A percentile compares a stretch with the other conserved stretches of the same genome.
phyloP scores from a whole-genome alignment of 2,113 vertebrate genomes.

The Tor tambroides region DNA sequence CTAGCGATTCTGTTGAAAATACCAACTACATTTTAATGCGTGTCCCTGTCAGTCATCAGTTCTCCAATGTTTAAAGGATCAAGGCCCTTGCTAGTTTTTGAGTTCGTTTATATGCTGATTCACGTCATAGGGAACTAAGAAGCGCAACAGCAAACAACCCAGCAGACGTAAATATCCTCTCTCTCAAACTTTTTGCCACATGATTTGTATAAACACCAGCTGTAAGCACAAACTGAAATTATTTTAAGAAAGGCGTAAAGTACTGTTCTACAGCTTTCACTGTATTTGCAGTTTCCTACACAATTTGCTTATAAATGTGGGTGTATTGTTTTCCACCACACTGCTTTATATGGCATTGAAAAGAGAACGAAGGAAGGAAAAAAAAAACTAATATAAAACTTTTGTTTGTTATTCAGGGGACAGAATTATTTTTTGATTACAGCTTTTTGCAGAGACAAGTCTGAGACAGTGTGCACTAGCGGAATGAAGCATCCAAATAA shows the following conservation, averaged over 20 bases:
- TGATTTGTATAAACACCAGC: slow-evolving; percentile 8
- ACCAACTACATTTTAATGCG: background rate
- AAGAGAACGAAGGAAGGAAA: background rate
- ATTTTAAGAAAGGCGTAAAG: background rate
- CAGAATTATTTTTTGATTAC: slow-evolving; percentile 60
- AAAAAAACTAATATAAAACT: slow-evolving; percentile 38
- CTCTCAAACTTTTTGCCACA: background rate
- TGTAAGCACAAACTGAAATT: background rate
- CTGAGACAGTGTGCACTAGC: slow-evolving; percentile 42
- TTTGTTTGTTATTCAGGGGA: slow-evolving; percentile 55
- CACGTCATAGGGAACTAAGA: background rate
- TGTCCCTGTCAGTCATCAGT: background rate
- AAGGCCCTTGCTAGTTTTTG: background rate
- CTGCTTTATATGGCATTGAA: slow-evolving; percentile 32
- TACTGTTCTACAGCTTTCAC: background rate
- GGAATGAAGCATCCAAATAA: slow-evolving; percentile 57
- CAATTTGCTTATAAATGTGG: slow-evolving; percentile 23
- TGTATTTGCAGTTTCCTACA: slow-evolving; percentile 30
- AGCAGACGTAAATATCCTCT: background rate
- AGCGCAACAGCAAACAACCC: background rate
- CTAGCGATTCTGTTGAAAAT: background rate
- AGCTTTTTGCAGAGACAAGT: slow-evolving; percentile 52
- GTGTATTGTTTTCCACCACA: slow-evolving; percentile 36
- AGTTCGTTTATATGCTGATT: background rate
- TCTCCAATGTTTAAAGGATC: background rate